Evolutionary conservation across 1,140 invertebrate genomes (phyloP), one percentile per base, ranked within the genome.

Genomic region (Homarus americanus): DNA sequence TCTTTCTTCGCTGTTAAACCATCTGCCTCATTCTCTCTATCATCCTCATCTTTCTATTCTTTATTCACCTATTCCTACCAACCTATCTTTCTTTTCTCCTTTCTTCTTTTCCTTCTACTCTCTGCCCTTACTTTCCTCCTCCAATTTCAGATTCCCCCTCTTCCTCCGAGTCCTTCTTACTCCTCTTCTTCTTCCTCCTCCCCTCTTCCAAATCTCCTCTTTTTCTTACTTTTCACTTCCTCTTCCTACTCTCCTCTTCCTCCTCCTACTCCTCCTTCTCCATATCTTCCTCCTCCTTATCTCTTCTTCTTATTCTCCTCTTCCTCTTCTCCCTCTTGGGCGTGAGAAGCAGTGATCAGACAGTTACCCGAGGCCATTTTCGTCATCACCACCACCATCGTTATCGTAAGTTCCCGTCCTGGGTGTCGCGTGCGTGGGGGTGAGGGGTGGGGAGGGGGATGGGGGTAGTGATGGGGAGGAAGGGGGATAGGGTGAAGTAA

Each of bases 281-380:
- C 24, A 38, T 10, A 7, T 7, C 41, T 28, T 44, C n/a, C 49
- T 38, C 32, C 53, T 41, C 75, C 34, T 40, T 73, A 34, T 12
- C 63, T 32, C 4, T 40, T 49, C n/a, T 40, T 40, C 69, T 38
- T 49, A 32, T 40, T 28, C 58, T 44, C 34, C 15, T 40, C 17
- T 79, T 73, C 28, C 24, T 34, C 32, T 28, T 75, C 38, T 34
- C 41, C 53, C 44, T 20, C 17, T 34, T 66, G 72, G 87, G 87
- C 87, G 87, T 90, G 87, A 90, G 87, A 90, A 90, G 87, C 79
- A 28, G 87, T 53, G 80, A 90, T 90, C 79, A 78, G 80, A 49
- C 87, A 78, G 87, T 78, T 90, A 76, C 82, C 72, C 87, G 66
- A n/a, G n/a, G 87, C 87, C 87, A 90, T 90, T 90, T 84, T 63